phyloP scores from a whole-genome alignment of 2,113 vertebrate genomes.

The Calyptommatus sinebrachiatus region DNA sequence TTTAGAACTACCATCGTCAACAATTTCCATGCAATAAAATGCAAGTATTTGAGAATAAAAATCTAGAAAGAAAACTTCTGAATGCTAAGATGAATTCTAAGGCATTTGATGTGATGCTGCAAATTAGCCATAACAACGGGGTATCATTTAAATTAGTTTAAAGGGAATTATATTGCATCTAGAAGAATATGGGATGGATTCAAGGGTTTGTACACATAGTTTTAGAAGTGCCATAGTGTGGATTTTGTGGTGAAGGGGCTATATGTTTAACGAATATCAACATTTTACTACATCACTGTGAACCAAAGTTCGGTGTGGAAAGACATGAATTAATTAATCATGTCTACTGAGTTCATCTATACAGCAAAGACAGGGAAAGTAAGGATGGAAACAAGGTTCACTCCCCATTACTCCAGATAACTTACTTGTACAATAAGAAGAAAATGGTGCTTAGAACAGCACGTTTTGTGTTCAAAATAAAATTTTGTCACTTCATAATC shows the following conservation, averaged over 20 bases:
- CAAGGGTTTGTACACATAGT: neutral
- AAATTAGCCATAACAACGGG: slow-evolving; percentile 25
- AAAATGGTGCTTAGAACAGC: too few species aligned
- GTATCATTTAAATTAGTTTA: slow-evolving; percentile 36
- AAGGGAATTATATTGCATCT: slow-evolving; percentile 16
- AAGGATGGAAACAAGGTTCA: neutral
- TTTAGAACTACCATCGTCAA: slow-evolving; percentile 37
- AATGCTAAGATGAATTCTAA: slow-evolving; percentile 33
- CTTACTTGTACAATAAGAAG: neutral
- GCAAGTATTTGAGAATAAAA: slow-evolving; percentile 28
- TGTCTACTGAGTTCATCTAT: neutral
- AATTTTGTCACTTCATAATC: neutral
- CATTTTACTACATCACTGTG: neutral
- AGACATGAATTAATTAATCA: neutral
- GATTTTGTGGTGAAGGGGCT: neutral
- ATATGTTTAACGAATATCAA: neutral
- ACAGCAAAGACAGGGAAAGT: neutral
- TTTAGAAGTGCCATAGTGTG: neutral
- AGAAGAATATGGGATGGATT: slow-evolving; percentile 14
- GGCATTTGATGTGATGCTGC: slow-evolving; percentile 19
- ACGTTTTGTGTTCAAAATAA: too few species aligned
- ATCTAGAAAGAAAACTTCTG: slow-evolving; percentile 17
- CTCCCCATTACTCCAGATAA: neutral
- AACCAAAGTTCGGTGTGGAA: neutral
- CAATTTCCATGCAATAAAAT: slow-evolving; percentile 31